A percentile compares a stretch with the other conserved stretches of the same genome.
These are phyloP conservation scores for Myrmophylax atrothorax DNA, from an alignment of 2,113 vertebrate genomes.

Conservation along the genomic window DNA sequence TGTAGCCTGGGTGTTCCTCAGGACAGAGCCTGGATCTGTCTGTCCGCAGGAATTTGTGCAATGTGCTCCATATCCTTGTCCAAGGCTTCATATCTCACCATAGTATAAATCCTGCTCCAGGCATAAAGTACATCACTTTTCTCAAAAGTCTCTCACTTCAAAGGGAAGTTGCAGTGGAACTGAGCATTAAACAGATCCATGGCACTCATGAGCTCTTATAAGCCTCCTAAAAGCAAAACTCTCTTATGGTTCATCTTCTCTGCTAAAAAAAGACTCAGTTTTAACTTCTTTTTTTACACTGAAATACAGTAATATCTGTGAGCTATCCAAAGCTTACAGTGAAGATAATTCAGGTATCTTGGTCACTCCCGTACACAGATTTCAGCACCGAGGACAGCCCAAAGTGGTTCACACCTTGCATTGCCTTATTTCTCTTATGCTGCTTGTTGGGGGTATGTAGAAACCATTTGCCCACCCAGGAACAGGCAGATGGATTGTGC, in stretches of 20 bases:
- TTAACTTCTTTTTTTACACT: not conserved
- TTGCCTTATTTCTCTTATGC: not conserved
- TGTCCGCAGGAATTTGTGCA: not conserved
- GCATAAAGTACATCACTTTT: not conserved
- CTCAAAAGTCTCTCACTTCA: slow-evolving; percentile 31
- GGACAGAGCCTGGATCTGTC: not conserved
- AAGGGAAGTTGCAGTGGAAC: not conserved
- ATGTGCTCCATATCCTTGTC: not conserved
- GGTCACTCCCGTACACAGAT: accelerated
- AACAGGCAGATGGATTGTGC: not conserved
- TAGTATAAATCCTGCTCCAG: not conserved
- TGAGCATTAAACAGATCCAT: not conserved
- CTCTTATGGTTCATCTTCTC: not conserved
- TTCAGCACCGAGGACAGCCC: not conserved
- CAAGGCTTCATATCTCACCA: not conserved
- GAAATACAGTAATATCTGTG: not conserved
- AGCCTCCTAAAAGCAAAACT: slow-evolving; percentile 6
- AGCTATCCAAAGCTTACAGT: not conserved
- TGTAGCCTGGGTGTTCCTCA: not conserved
- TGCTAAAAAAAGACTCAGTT: not conserved
- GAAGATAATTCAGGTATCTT: not conserved
- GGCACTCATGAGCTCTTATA: slow-evolving; percentile 18
- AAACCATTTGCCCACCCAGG: not conserved
- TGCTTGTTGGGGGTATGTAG: accelerated
- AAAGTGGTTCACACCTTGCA: not conserved